Percentiles rank a stretch among this genome's conserved stretches.
phyloP scores from a whole-genome alignment of 2,113 vertebrate genomes.

The Dinomys branickii region DNA sequence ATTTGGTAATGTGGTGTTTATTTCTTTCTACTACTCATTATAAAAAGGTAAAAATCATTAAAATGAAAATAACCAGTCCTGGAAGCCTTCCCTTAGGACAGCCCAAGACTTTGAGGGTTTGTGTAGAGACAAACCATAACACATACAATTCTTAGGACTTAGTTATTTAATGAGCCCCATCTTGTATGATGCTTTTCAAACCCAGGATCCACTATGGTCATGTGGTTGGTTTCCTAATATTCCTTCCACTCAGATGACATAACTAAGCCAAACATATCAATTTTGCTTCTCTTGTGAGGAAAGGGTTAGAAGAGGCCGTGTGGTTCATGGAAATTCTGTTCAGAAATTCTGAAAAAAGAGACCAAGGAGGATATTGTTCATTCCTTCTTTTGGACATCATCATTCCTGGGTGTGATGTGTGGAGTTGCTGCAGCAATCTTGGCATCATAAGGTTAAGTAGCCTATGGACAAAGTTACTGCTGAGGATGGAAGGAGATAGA shows the following conservation, averaged over 20 bases:
- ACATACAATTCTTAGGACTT: background rate
- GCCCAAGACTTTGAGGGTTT: too few species aligned
- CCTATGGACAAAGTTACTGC: background rate
- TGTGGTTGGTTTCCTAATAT: background rate
- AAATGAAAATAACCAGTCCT: background rate
- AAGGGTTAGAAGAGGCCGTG: background rate
- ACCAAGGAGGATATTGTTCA: background rate
- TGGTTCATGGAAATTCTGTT: background rate
- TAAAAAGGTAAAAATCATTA: background rate
- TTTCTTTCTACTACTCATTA: background rate
- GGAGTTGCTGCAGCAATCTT: too few species aligned
- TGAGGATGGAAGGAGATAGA: background rate
- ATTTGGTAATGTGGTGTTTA: background rate
- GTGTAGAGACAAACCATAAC: too few species aligned
- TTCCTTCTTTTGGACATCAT: background rate
- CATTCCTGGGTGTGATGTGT: too few species aligned
- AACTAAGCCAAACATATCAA: background rate
- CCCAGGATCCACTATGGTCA: background rate
- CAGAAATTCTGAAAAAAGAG: background rate
- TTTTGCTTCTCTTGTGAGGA: background rate
- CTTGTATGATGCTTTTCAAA: background rate
- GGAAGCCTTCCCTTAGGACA: too few species aligned
- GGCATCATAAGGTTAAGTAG: too few species aligned
- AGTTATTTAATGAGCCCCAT: background rate
- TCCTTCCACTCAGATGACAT: background rate